Evolutionary conservation across 2,113 vertebrate species (phyloP), one percentile per base, ranked within the genome.

Genomic region (Campylorhamphus procurvoides): DNA sequence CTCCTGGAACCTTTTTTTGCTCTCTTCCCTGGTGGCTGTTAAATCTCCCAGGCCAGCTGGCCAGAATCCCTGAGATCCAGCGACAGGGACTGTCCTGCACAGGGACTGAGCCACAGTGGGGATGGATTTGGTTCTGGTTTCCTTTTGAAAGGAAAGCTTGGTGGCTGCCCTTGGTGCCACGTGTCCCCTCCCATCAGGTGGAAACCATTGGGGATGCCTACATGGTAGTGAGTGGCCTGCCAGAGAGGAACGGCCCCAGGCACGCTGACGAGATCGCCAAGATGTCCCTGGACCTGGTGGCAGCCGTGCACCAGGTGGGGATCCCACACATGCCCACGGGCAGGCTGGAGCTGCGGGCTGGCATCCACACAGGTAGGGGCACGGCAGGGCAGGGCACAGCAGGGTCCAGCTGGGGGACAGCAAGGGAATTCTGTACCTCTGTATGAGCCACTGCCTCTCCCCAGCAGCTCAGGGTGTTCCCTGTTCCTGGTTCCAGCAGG

Each of bases 161-260:
- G 62, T 83, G 60, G 20, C 47, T 47, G 17, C 35, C 49, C 62
- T 56, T 13, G 19, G 39, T 49, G 60, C 47, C 14, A n/a, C 0
- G 0, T 40, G 42, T 8, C 28, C 79, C 49, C 77, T 74, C 15
- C 64, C 20, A 4, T 6, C 72, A 99, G 98, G 98, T 99, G 90
- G 99, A 99, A 96, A 99, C 99, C 14, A 99, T 99, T 1, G 98
- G 99, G 3, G 98, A 99, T 9, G 98, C 99, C 4, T 99, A 99
- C 97, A 99, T 99, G 99, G 99, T 99, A 18, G 99, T 97, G 77
- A 99, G 99, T 2, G 98, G 99, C 22, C 96, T 99, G 44, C 99
- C 99, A 1, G 98, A 99, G 96, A 98, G 98, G 91, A 99, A 99
- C 2, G 98, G 98, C 27, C 97, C 97, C 25, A 97, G 85, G 42